Evolutionary conservation across 2,888 invertebrate species (phyloP).

Genomic region (Ecliptopera silaceata): DNA sequence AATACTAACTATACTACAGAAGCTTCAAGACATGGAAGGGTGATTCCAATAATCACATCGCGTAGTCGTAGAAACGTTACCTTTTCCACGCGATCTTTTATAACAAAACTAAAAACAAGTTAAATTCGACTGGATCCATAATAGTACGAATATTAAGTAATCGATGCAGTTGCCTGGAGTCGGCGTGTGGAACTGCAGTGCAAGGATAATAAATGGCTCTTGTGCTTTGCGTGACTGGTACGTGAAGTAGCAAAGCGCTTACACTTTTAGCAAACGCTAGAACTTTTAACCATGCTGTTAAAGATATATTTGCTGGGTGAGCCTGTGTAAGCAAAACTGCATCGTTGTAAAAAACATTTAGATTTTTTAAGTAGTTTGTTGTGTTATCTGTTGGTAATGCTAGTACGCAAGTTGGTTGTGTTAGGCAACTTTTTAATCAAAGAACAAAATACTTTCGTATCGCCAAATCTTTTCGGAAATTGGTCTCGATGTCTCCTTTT

Average conservation of each 20-base stretch:
- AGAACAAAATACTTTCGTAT: no score
- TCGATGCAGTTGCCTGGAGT: constrained; percentile 33
- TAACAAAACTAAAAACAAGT: not conserved
- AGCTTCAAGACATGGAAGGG: no score
- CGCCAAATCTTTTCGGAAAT: no score
- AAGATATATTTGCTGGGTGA: not conserved
- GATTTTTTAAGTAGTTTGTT: no score
- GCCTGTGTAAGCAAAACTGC: no score
- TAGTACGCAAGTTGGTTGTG: no score
- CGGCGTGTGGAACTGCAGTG: constrained; percentile 8
- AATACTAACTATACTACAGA: no score
- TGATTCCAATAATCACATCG: not conserved
- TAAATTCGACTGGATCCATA: not conserved
- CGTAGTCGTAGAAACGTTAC: not conserved
- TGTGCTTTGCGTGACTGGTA: constrained; percentile 4
- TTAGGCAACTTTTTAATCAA: no score
- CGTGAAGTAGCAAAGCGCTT: constrained; percentile 1
- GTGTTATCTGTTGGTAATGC: not conserved
- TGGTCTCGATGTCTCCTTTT: no score
- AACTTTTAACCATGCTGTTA: no score
- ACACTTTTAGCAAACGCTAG: not conserved
- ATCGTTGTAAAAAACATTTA: no score
- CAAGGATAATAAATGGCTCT: constrained; percentile 5
- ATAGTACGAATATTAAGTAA: constrained; percentile 4
- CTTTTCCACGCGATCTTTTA: not conserved